These are phyloP conservation scores for Glossophaga mutica DNA, from an alignment of 2,797 vertebrate species.

Conservation along the genomic window DNA sequence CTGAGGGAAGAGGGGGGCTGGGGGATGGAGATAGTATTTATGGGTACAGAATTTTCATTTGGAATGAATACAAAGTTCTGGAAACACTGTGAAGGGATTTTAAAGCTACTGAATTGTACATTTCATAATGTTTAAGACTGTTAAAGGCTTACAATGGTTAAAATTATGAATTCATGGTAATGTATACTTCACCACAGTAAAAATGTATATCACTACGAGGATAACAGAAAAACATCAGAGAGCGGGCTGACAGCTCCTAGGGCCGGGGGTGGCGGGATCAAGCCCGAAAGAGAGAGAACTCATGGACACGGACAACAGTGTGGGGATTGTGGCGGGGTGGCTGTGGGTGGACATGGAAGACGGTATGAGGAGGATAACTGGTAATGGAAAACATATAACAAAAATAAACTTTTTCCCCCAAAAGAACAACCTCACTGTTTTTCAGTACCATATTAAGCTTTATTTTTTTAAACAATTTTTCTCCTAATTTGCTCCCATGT, in stretches of 20 bases:
- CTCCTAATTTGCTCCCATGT: background rate
- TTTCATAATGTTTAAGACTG: background rate
- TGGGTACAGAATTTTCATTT: background rate
- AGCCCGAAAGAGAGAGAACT: no score
- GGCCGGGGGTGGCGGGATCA: no score
- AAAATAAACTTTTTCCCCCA: background rate
- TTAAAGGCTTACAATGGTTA: background rate
- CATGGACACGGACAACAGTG: no score
- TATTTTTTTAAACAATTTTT: conserved; percentile 21
- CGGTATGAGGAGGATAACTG: no score
- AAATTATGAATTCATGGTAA: background rate
- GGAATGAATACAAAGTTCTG: background rate
- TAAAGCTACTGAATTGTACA: background rate
- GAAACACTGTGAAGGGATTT: background rate
- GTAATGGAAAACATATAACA: no score
- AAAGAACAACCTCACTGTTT: background rate
- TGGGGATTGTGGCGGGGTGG: no score
- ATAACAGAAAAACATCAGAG: background rate
- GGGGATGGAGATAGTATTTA: background rate
- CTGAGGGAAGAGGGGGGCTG: background rate
- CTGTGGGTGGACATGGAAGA: no score
- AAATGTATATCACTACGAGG: background rate
- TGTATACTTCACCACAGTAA: background rate
- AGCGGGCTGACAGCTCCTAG: background rate
- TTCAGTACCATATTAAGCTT: background rate